A percentile compares a stretch with the other conserved stretches of the same genome.
Conservation (phyloP, 2,113 vertebrate genomes). For the pig (Sus scrofa) region T2T-Sscrofa CM000812.6:140285501-140286000, state of each 20-base stretch:
- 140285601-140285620: neutral
- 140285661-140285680: constrained; percentile 12
- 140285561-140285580: constrained; percentile 93
- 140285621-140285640: constrained; percentile 29
- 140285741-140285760: neutral
- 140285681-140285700: constrained; percentile 32
- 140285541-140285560: constrained; percentile 95
- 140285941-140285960: too few relatives aligned
- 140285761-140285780: too few relatives aligned
- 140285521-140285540: constrained; percentile 93
- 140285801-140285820: too few relatives aligned
- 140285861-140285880: too few relatives aligned
- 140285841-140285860: too few relatives aligned
- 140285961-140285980: too few relatives aligned
- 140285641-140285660: constrained; percentile 54
- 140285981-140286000: too few relatives aligned
- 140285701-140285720: constrained; percentile 3
- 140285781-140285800: too few relatives aligned
- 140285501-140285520: constrained; percentile 94
- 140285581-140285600: constrained; percentile 62
- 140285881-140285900: too few relatives aligned
- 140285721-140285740: constrained; percentile 63
- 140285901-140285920: too few relatives aligned
- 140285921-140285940: too few relatives aligned
- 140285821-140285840: too few relatives aligned